Evolutionary conservation across 2,888 invertebrate species (phyloP).

Genomic region (Endomychus coccineus): DNA sequence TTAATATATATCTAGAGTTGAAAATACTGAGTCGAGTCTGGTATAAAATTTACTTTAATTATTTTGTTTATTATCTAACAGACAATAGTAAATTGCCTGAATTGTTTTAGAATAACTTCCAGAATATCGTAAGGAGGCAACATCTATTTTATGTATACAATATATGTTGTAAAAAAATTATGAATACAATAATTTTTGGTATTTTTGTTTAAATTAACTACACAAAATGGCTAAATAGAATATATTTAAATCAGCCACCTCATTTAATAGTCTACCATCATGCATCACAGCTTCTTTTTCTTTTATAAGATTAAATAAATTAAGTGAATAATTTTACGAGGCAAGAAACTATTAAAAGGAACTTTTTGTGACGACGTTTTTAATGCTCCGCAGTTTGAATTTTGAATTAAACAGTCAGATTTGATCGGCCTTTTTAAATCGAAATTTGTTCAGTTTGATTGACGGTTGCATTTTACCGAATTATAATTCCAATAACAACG

Average conservation of each 20-base stretch:
- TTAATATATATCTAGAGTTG: slow-evolving; percentile 24
- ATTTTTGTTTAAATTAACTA: not conserved
- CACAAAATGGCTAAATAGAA: not conserved
- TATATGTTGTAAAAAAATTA: slow-evolving; percentile 20
- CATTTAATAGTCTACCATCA: slow-evolving; percentile 11
- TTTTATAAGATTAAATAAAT: not conserved
- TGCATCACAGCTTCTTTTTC: slow-evolving; percentile 10
- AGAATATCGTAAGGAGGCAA: slow-evolving; percentile 30
- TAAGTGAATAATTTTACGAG: not conserved
- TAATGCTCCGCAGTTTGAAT: too few relatives aligned
- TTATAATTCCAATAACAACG: too few relatives aligned
- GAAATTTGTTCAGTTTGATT: not conserved
- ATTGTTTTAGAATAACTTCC: slow-evolving; percentile 29
- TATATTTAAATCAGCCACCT: slow-evolving; percentile 9
- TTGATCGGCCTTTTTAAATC: not conserved
- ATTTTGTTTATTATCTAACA: slow-evolving; percentile 27
- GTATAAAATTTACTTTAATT: slow-evolving; percentile 29
- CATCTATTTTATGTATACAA: slow-evolving; percentile 27
- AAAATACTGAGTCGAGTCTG: slow-evolving; percentile 26
- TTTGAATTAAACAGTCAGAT: too few relatives aligned
- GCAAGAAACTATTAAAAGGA: too few relatives aligned
- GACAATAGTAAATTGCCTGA: slow-evolving; percentile 23
- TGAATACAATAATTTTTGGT: slow-evolving; percentile 12
- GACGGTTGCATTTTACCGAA: too few relatives aligned
- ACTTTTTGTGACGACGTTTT: too few relatives aligned